Conservation (phyloP, 2,797 vertebrate species). For the Hypotaenidia philippensis region DNA sequence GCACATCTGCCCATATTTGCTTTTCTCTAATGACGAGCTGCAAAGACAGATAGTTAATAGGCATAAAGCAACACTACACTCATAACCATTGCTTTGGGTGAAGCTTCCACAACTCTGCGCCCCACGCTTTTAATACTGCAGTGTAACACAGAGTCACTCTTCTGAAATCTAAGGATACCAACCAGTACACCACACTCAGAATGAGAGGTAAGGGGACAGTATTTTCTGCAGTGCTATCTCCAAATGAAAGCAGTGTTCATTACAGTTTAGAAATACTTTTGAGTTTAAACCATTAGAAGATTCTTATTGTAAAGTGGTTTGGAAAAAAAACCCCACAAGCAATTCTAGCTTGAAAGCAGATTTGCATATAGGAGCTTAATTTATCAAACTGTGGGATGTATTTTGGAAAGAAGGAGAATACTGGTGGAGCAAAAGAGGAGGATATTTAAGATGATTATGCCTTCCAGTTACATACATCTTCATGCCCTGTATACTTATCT, state of each 20-base stretch:
- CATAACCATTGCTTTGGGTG: neutral
- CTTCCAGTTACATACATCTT: neutral
- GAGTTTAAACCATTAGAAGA: neutral
- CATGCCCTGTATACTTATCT: neutral
- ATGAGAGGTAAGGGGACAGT: neutral
- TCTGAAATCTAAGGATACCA: neutral
- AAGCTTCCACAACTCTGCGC: neutral
- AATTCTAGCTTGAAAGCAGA: neutral
- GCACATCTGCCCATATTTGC: neutral
- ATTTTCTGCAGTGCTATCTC: neutral
- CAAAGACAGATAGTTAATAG: neutral
- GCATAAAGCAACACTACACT: neutral
- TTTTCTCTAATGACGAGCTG: neutral
- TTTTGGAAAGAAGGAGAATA: conserved; percentile 2
- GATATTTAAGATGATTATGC: neutral
- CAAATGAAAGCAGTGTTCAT: neutral
- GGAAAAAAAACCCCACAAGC: neutral
- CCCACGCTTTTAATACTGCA: neutral
- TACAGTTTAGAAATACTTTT: neutral
- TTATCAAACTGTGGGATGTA: neutral
- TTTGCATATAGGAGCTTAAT: neutral
- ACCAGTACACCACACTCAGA: neutral
- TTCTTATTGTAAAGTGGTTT: neutral
- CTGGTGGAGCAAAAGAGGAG: neutral
- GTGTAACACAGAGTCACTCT: neutral